These are phyloP conservation scores for Paracyclopina nana DNA, from an alignment of 1,140 invertebrate genomes.

Conservation along the genomic window DNA sequence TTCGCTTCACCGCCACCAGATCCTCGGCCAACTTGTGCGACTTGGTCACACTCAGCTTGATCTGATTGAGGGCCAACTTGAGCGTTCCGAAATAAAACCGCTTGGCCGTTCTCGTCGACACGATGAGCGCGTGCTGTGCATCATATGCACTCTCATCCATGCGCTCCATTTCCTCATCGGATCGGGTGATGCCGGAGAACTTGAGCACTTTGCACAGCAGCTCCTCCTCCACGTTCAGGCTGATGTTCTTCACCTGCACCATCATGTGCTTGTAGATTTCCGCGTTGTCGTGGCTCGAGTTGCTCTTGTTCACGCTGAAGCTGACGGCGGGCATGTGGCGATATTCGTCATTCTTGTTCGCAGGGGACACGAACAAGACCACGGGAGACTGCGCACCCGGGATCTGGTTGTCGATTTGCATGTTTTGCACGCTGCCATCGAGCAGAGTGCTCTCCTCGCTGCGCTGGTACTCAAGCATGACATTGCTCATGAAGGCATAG, in stretches of 20 bases:
- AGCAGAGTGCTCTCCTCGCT: conserved; percentile 36
- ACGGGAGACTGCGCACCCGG: conserved; percentile 62
- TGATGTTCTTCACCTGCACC: conserved; percentile 57
- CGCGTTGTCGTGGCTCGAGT: conserved; percentile 1
- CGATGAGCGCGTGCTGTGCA: conserved; percentile 48
- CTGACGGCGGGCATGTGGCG: conserved; percentile 27
- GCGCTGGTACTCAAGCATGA: conserved; percentile 42
- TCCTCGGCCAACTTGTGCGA: conserved; percentile 52
- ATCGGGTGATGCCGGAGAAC: conserved; percentile 34
- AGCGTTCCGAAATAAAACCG: conserved; percentile 76
- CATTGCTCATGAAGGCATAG: conserved; percentile 50
- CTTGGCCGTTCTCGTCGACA: conserved; percentile 53
- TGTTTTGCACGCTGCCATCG: conserved; percentile 48
- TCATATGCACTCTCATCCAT: conserved; percentile 40
- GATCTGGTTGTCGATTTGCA: conserved; percentile 76
- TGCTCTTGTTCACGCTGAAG: conserved; percentile 23
- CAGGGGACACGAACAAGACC: conserved; percentile 46
- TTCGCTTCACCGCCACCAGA: conserved; percentile 57
- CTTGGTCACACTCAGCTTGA: conserved; percentile 66
- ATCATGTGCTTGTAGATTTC: conserved; percentile 47
- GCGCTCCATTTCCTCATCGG: conserved; percentile 29
- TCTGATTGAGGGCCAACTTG: conserved; percentile 51
- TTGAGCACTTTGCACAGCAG: conserved; percentile 63
- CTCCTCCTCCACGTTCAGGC: conserved; percentile 63
- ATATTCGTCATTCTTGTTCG: conserved; percentile 25